Conservation (phyloP, 2,888 invertebrate genomes). For the Hydraecia micacea region DNA sequence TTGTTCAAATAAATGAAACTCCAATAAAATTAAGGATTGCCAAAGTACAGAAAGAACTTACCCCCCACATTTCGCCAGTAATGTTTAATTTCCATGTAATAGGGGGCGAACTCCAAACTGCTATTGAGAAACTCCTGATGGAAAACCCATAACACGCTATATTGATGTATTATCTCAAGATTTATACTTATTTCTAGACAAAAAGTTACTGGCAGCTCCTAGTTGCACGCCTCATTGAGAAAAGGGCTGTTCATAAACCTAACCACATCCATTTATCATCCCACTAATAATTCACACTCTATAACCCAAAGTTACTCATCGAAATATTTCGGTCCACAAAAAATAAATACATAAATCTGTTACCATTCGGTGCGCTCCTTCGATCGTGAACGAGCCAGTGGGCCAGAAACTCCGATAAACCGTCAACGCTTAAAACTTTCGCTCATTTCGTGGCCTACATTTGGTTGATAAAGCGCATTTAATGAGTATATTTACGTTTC, state of each 20-base stretch:
- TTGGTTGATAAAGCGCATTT: conserved; percentile 35
- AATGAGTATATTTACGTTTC: conserved; percentile 29
- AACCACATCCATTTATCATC: conserved; percentile 25
- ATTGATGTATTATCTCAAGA: not conserved
- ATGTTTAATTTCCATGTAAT: no score
- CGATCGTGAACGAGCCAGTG: conserved; percentile 48
- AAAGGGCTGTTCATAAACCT: not conserved
- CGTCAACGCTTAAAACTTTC: conserved; percentile 39
- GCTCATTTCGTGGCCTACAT: conserved; percentile 42
- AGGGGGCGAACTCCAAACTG: not conserved
- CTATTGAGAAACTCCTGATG: not conserved
- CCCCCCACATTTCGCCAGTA: no score
- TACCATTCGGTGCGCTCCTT: conserved; percentile 32
- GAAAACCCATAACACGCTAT: not conserved
- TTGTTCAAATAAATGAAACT: not conserved
- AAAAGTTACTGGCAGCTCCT: not conserved
- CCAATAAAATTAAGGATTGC: not conserved
- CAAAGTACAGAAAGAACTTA: not conserved
- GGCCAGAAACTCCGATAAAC: conserved; percentile 64
- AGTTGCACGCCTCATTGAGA: conserved; percentile 13
- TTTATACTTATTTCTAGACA: not conserved
- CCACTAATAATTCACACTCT: conserved; percentile 26
- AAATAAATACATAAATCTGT: conserved; percentile 58
- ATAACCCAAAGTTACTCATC: conserved; percentile 17
- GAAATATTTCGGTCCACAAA: conserved; percentile 38